A percentile compares a stretch with the other conserved stretches of the same genome.
phyloP scores from a whole-genome alignment of 2,797 vertebrate genomes.

The Anas capensis region DNA sequence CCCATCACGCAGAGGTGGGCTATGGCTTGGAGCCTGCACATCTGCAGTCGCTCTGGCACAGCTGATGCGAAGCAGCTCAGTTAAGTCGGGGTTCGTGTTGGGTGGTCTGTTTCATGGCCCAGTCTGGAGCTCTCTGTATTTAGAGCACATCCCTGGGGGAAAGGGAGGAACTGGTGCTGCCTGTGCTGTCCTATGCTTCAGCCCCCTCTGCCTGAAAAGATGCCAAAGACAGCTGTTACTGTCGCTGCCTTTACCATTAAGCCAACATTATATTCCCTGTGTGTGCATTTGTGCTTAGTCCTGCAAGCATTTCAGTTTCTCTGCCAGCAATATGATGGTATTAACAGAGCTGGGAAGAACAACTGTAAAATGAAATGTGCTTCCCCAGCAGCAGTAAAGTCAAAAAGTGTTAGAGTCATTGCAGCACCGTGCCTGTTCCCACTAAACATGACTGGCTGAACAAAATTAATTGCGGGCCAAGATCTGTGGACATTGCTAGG shows the following conservation, averaged over 20 bases:
- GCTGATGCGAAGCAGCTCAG: accelerated
- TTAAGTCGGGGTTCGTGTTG: accelerated
- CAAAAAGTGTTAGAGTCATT: background rate
- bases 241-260: background rate
- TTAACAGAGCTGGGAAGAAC: background rate
- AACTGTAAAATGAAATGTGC: accelerated
- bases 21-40: background rate
- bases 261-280: accelerated
- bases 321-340: background rate
- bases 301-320: background rate
- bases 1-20: accelerated
- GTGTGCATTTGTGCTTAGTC: accelerated
- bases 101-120: background rate
- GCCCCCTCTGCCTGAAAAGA: background rate
- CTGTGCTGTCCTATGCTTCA: background rate
- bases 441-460: background rate
- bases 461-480: accelerated
- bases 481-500: background rate
- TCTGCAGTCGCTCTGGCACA: background rate
- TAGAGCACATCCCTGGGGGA: accelerated
- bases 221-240: accelerated
- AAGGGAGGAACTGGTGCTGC: background rate
- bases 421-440: background rate
- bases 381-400: background rate
- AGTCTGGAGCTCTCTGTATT: accelerated